Base-by-base conservation (phyloP, 2,888 invertebrate genomes). In the Oligia latruncula region DNA sequence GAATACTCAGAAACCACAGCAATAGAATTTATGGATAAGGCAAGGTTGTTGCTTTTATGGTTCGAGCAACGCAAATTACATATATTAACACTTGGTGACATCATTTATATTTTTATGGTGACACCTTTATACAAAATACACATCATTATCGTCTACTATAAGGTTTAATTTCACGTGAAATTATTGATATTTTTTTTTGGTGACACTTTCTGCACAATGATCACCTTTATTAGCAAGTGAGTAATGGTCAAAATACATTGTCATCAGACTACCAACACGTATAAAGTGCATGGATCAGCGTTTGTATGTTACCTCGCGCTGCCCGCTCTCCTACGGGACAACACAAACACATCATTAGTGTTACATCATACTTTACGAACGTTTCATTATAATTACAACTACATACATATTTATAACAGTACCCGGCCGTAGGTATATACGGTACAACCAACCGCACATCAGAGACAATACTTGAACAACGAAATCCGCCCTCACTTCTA, bases 281-380 rank as follows among this genome's bases (percentile, higher is more conserved):
- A 89, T 91, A 94, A 92, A 93, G 96, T 96, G 95, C 95, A 94
- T 93, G 95, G 94, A 94, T 92, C 95, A 95, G 94, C 95, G 93
- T 90, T 91, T 94, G 92, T 95, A 86, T 94, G 95, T 97, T 97
- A 97, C 97, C 97, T 97, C 97, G 94, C 97, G 97, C 96, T 97
- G 97, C 95, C 97, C 97, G 97, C 97, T 97, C 96, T 97, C 97
- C 97, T 97, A 97, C 97, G 93, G 95, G 95, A 96, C 95, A 97
- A 97, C 95, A 97, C 95, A 97, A 96, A 97, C 93, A 94, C 88
- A 74, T 92, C 92, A 95, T 95, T 93, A 92, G 89, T 89, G 84
- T 87, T 77, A 81, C 62, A 89, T 85, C 79, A 81, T 80, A 78
- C 71, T 75, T 70, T 29, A 78, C 68, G 35, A 64, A 77, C 77